Conservation (phyloP, 1,140 invertebrate species). For the Vanessa tameamea region DNA sequence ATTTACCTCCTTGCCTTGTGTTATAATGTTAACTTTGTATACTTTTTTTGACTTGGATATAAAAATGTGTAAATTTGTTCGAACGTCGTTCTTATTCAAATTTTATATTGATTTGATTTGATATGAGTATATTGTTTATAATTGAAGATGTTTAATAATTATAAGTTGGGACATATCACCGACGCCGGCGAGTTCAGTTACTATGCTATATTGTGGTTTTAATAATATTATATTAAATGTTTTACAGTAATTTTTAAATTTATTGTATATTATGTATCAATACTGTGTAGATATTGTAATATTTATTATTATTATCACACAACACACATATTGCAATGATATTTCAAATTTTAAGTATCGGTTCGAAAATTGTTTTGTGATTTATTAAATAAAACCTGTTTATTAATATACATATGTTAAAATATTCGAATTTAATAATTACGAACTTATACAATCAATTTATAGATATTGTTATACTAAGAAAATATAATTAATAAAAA, state of each 20-base stretch:
- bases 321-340: constrained; percentile 63
- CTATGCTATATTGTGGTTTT: constrained; percentile 35
- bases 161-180: constrained; percentile 50
- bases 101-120: constrained; percentile 10
- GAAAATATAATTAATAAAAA: constrained; percentile 80
- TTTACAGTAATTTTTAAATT: constrained; percentile 37
- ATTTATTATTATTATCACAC: constrained; percentile 65
- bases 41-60: no score
- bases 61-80: no score
- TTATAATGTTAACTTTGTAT: no score
- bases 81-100: background rate
- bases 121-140: background rate
- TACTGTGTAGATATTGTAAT: constrained; percentile 66
- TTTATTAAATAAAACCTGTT: constrained; percentile 79
- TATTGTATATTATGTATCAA: constrained; percentile 47
- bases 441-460: constrained; percentile 80
- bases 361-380: constrained; percentile 70
- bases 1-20: background rate
- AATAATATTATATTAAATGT: constrained; percentile 28
- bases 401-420: constrained; percentile 81
- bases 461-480: constrained; percentile 81
- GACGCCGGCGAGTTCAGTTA: constrained; percentile 26
- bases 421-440: constrained; percentile 81
- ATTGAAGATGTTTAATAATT: constrained; percentile 16
- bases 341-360: constrained; percentile 65